phyloP scores from a whole-genome alignment of 1,140 invertebrate genomes.

The Drosophila yakuba region DNA sequence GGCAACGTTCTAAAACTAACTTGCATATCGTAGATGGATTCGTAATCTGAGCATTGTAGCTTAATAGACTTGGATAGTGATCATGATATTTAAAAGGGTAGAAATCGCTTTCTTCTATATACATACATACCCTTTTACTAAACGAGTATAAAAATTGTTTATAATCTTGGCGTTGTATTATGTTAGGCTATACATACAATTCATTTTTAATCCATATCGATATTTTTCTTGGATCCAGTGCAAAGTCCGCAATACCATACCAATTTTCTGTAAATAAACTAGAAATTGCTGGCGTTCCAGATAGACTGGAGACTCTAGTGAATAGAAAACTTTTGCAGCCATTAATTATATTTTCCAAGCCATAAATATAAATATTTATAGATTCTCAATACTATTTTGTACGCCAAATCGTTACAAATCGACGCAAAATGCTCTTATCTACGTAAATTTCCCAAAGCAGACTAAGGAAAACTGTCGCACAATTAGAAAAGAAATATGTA shows the following conservation, averaged over 20 bases:
- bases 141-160: too few relatives aligned
- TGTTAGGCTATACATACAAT: background rate
- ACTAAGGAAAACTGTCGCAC: slow-evolving; percentile 62
- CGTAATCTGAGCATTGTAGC: too few relatives aligned
- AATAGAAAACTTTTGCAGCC: slow-evolving; percentile 14
- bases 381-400: slow-evolving; percentile 63
- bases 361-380: slow-evolving; percentile 76
- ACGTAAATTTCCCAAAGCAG: slow-evolving; percentile 62
- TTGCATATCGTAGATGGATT: too few relatives aligned
- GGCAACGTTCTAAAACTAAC: too few relatives aligned
- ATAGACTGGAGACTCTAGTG: too few relatives aligned
- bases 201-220: background rate
- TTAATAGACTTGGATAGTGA: too few relatives aligned
- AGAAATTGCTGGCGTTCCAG: slow-evolving; percentile 19
- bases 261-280: background rate
- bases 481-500: slow-evolving; percentile 78
- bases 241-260: background rate
- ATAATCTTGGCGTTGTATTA: too few relatives aligned
- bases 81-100: too few relatives aligned
- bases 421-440: slow-evolving; percentile 78
- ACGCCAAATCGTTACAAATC: slow-evolving; percentile 72
- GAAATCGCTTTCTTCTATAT: too few relatives aligned
- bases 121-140: too few relatives aligned
- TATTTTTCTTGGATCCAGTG: background rate
- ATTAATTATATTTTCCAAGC: slow-evolving; percentile 41